Percentiles rank a stretch among this genome's conserved stretches.
These are phyloP conservation scores for Ornithoptera priamus DNA, from an alignment of 2,888 invertebrate genomes.

Conservation along the genomic window DNA sequence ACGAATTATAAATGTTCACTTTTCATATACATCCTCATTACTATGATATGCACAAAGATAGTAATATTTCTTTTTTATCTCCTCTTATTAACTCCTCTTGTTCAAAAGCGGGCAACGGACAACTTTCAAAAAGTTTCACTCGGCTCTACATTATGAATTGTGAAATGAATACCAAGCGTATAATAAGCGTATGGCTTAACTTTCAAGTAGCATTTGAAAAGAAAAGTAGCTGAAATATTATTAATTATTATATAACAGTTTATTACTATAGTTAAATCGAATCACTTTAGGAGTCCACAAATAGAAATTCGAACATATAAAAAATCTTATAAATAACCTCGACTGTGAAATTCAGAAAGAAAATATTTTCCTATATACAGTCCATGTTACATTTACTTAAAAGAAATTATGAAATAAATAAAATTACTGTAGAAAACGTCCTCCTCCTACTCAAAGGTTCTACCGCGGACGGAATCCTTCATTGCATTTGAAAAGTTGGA, in stretches of 20 bases:
- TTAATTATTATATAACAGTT: background rate
- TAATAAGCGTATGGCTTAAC: background rate
- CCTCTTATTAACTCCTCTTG: slow-evolving; percentile 1
- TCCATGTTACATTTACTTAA: too few relatives aligned
- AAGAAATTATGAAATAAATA: too few relatives aligned
- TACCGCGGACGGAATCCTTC: too few relatives aligned
- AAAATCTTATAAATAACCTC: background rate
- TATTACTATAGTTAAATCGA: background rate
- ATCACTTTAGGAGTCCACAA: background rate
- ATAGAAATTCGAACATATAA: background rate
- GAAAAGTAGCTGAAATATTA: background rate
- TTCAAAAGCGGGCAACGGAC: slow-evolving; percentile 3
- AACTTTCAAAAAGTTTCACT: slow-evolving; percentile 1
- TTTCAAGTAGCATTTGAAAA: background rate
- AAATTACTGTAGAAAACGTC: too few relatives aligned
- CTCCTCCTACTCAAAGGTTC: too few relatives aligned
- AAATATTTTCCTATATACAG: too few relatives aligned
- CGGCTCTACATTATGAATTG: slow-evolving; percentile 1
- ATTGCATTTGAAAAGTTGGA: too few relatives aligned
- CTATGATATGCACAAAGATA: background rate
- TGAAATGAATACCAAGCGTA: slow-evolving; percentile 2
- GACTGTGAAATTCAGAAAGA: too few relatives aligned
- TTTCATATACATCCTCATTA: background rate
- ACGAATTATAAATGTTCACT: background rate
- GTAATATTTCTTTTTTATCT: background rate